These are phyloP conservation scores for Oncorhynchus mykiss DNA, from an alignment of 2,113 vertebrate species.

Conservation along the genomic window DNA sequence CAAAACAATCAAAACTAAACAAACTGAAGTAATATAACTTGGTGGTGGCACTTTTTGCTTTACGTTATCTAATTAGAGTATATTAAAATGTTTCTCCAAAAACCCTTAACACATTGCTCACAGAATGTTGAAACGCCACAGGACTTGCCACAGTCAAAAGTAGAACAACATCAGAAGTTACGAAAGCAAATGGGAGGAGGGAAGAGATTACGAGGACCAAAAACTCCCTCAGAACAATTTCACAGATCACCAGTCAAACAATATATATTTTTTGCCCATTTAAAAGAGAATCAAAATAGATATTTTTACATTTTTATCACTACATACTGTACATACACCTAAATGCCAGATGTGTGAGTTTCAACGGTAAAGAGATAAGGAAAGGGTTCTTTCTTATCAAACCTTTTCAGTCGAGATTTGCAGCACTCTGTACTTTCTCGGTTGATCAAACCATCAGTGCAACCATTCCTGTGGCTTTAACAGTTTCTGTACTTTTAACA, in stretches of 20 bases:
- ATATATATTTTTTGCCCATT: slow-evolving; percentile 24
- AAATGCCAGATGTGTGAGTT: slow-evolving; percentile 34
- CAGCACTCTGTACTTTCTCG: slow-evolving; percentile 38
- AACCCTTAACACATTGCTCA: slow-evolving; percentile 32
- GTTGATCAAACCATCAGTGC: slow-evolving; percentile 24
- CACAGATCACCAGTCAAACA: slow-evolving; percentile 50
- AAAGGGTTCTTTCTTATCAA: neutral
- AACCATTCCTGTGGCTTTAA: slow-evolving; percentile 25
- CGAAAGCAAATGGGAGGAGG: slow-evolving; percentile 37
- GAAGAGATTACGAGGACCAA: slow-evolving; percentile 17
- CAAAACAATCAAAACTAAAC: slow-evolving; percentile 6
- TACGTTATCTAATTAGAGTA: slow-evolving; percentile 15
- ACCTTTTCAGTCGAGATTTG: slow-evolving; percentile 36
- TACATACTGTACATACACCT: slow-evolving; percentile 18
- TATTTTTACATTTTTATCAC: neutral
- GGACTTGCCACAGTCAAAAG: slow-evolving; percentile 44
- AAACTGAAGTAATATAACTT: slow-evolving; percentile 17
- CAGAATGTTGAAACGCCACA: slow-evolving; percentile 30
- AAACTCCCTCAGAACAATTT: slow-evolving; percentile 38
- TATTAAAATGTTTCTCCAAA: slow-evolving; percentile 10
- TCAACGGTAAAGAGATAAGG: slow-evolving; percentile 17
- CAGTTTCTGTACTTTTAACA: slow-evolving; percentile 16
- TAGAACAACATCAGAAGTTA: slow-evolving; percentile 35
- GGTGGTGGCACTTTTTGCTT: slow-evolving; percentile 30
- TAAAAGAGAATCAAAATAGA: slow-evolving; percentile 29